Percentiles rank a stretch among this genome's conserved stretches.
phyloP scores from a whole-genome alignment of 2,888 invertebrate genomes.

The Chrysomela aeneicollis region DNA sequence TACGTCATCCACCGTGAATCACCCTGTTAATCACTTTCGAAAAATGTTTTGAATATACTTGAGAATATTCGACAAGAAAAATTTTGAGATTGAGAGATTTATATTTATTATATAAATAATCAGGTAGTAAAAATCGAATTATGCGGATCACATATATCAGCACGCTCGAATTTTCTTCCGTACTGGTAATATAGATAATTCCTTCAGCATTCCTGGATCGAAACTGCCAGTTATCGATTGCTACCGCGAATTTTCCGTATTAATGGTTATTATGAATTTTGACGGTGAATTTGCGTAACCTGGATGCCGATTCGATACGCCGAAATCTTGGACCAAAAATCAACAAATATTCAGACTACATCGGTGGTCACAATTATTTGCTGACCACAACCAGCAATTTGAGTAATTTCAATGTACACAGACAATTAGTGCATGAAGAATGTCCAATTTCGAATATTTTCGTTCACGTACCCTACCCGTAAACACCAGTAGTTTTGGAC shows the following conservation, averaged over 20 bases:
- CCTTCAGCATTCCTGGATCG: not conserved
- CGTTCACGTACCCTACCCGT: not conserved
- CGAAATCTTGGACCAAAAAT: slow-evolving; percentile 15
- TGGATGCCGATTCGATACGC: not conserved
- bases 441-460: slow-evolving; percentile 7
- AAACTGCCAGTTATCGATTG: not conserved
- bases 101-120: too few species aligned
- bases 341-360: not conserved
- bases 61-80: too few species aligned
- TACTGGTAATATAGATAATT: too few species aligned
- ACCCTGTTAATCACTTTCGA: too few species aligned
- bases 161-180: too few species aligned
- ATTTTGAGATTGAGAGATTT: too few species aligned
- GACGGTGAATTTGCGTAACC: not conserved
- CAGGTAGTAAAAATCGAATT: too few species aligned
- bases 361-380: slow-evolving; percentile 9
- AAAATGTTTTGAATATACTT: too few species aligned
- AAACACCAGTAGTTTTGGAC: slow-evolving; percentile 4
- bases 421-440: slow-evolving; percentile 4
- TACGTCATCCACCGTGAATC: too few species aligned
- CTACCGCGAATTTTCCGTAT: not conserved
- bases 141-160: too few species aligned
- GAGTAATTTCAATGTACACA: slow-evolving; percentile 14
- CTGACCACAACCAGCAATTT: not conserved
- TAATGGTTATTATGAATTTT: not conserved